Base-by-base conservation (phyloP, 2,113 vertebrate species). In the Rhabdomys dilectus region DNA sequence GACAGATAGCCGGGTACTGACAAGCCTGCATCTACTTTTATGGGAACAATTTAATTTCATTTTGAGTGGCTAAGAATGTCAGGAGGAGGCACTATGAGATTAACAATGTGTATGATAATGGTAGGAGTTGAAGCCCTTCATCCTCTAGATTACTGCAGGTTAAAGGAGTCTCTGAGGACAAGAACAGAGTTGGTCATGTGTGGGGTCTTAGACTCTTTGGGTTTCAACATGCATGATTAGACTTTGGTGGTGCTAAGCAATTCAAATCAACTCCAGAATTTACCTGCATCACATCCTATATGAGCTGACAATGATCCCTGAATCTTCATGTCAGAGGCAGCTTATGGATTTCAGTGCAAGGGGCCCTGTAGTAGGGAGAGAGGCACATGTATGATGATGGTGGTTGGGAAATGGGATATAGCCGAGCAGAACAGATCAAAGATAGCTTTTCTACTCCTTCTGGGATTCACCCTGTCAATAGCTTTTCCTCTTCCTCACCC, bases 101-200 rank as follows among this genome's bases (percentile, higher is more conserved):
- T n/a, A 72, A 21, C 16, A 72, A 21, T n/a, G 36, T 72, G 16
- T n/a, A 0, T 72, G 0, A n/a, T n/a, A 1, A 7, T 72, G 62
- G 62, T 3, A 26, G 22, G 62, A 26, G 62, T 64, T 64, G 62
- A 64, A 26, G 24, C 24, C 26, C 24, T 64, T 64, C 62, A 64
- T 26, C 24, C 2, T 26, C 62, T 26, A 64, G 62, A 64, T 64
- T 7, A n/a, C 36, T 72, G 68, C 36, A n/a, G 68, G 68, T 16
- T 36, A 5, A 13, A 8, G 16, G 15, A 72, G 68, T 72, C 68
- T n/a, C 13, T 72, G 34, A 36, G 34, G 16, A 13, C 16, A 72
- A n/a, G 34, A n/a, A 72, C 68, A 72, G 34, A 36, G 13, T 34
- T 36, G 13, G 34, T n/a, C 68, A 72, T 72, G 13, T 17, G 34